Evolutionary conservation across 2,888 invertebrate species (phyloP).

Genomic region (Pomacea canaliculata): DNA sequence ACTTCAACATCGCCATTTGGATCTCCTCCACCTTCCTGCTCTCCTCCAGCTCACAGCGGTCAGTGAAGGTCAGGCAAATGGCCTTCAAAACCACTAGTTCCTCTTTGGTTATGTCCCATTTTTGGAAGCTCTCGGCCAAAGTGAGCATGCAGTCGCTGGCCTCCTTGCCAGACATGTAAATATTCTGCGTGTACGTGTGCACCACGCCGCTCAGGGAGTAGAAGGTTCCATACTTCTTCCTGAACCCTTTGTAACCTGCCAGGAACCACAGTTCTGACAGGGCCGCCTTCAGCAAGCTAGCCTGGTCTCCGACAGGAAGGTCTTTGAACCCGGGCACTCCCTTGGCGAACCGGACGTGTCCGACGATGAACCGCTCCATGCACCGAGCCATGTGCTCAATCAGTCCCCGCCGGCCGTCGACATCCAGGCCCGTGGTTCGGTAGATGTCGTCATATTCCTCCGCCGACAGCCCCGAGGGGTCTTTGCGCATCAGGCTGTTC

Average conservation of each 20-base stretch:
- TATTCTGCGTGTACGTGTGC: constrained; percentile 18
- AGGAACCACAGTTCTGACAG: background rate
- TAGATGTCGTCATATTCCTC: constrained; percentile 1
- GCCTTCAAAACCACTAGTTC: constrained; percentile 21
- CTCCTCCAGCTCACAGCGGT: constrained; percentile 11
- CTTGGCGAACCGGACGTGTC: background rate
- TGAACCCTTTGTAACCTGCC: constrained; percentile 18
- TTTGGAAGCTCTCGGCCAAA: constrained; percentile 4
- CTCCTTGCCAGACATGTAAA: constrained; percentile 25
- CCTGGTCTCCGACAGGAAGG: background rate
- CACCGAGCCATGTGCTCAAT: background rate
- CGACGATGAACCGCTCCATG: background rate
- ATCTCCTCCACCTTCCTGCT: constrained; percentile 16
- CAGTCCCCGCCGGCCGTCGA: background rate
- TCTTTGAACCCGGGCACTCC: background rate
- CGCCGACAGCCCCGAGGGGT: background rate
- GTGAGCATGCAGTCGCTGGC: constrained; percentile 19
- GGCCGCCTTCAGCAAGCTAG: background rate
- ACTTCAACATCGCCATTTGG: constrained; percentile 20
- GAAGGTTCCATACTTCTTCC: constrained; percentile 12
- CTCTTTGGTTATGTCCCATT: constrained; percentile 7
- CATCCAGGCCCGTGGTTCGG: background rate
- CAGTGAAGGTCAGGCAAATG: constrained; percentile 17
- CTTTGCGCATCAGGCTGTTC: background rate
- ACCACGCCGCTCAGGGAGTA: constrained; percentile 18